A percentile compares a stretch with the other conserved stretches of the same genome.
phyloP scores from a whole-genome alignment of 2,113 vertebrate species.

The Gallinago undulata region DNA sequence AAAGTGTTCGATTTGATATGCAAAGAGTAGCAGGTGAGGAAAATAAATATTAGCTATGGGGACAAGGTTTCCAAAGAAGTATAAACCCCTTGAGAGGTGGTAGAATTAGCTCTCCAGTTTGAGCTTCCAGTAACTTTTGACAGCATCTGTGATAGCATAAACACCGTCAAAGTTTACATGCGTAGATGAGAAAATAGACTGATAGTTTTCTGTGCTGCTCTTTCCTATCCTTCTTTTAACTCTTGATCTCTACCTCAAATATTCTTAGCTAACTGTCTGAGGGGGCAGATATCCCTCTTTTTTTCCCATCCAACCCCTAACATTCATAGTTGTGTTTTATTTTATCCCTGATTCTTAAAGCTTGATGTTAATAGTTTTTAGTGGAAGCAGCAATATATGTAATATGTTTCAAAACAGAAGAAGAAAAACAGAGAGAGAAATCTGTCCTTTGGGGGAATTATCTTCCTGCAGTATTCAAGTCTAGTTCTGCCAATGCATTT shows the following conservation, averaged over 20 bases:
- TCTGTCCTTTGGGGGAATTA: neutral
- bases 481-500: neutral
- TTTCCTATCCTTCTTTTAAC: neutral
- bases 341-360: neutral
- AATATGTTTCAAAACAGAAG: neutral
- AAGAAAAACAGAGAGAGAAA: neutral
- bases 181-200: neutral
- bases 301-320: neutral
- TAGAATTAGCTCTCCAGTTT: neutral
- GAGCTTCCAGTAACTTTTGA: neutral
- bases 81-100: neutral
- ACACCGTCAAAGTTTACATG: neutral
- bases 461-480: neutral
- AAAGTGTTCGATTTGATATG: neutral
- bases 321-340: neutral
- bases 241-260: neutral
- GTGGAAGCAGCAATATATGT: neutral
- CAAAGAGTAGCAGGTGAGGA: neutral
- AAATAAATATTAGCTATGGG: slow-evolving; percentile 5
- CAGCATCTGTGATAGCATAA: neutral
- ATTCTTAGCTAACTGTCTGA: neutral
- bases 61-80: neutral
- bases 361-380: neutral
- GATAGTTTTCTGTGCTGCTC: neutral
- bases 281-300: neutral